Base-by-base conservation (phyloP, 2,797 vertebrate genomes). In the Myripristis jacobus region DNA sequence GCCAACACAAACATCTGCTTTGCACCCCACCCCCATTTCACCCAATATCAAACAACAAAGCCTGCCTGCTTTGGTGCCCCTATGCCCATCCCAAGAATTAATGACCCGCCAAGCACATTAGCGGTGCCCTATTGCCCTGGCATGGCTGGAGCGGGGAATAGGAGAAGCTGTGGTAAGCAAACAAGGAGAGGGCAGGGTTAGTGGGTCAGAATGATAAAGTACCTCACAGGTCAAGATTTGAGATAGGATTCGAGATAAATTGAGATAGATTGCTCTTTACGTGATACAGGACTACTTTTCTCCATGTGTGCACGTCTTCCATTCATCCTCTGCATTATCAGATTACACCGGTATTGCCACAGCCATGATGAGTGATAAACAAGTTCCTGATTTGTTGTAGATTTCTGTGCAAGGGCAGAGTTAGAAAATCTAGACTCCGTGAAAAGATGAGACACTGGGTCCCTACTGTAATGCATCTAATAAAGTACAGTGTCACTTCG, bases 1-100 rank as follows among this genome's bases (percentile, higher is more conserved):
- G 91, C 91, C 92, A 93, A 92, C 84, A 85, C 88, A 87, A 94
- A 93, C 92, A 94, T 93, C 92, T 93, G 92, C 85, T 92, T 92
- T 87, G 69, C 77, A 80, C 89, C 86, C 87, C 73, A 63, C 70
- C 76, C 69, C 74, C 67, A 67, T 80, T 82, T 79, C 66, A 1
- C 48, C 77, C 77, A 55, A 85, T 90, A 90, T 87, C 88, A 90
- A 89, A 91, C 85, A 88, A 82, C 87, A 87, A 84, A 85, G 75
- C 85, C 80, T 18, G 53, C 59, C 68, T 66, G 85, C 87, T 80
- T 86, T 48, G 53, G 69, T 85, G 82, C 85, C 75, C 83, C 75
- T 51, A 29, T 71, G 43, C 81, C 84, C 87, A 74, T 84, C 84
- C 81, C 51, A 81, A 83, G 80, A 91, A 88, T 90, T 89, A 92